Base-by-base conservation (phyloP, 2,888 invertebrate species). In the Rhagonycha fulva region DNA sequence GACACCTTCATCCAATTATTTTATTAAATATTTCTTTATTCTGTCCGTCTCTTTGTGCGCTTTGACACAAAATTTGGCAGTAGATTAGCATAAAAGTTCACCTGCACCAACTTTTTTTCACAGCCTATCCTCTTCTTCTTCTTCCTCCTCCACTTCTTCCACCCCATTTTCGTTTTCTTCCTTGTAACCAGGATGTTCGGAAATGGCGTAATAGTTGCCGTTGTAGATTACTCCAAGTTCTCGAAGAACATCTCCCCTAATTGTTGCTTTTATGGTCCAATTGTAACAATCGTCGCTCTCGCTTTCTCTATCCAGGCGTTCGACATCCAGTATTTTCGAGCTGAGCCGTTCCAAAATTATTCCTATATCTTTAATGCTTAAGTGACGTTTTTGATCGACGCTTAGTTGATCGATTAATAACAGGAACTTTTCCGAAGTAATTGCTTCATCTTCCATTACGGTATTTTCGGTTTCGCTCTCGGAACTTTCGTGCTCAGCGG, bases 181-280 rank as follows among this genome's bases (percentile, higher is more conserved):
- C 89, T 95, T 95, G 89, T 97, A 97, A 76, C 96, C 96, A 75
- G 97, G 97, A 89, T 97, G 97, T 88, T 97, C 97, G 85, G 96
- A 96, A 87, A 97, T 96, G 83, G 96, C 96, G 89, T 97, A 97
- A 89, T 96, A 97, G 89, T 96, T 97, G 80, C 96, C 96, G 89
- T 97, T 96, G 90, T 97, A 97, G 87, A 97, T 96, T 83, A 97
- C 96, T 80, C 97, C 97, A 80, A 97, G 91, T 88, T 97, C 97
- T 76, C 96, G 91, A 84, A 97, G 89, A 83, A 96, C 95, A 88
- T 97, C 96, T 71, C 97, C 97, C 79, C 96, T 91, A 86, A 97
- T 97, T 83, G 96, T 95, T 84, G 97, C 97, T 89, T 96, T 97
- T 90, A 97, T 97, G 88, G 97, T 97, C 97, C 97, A 97, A 89